Conservation (phyloP, 2,113 vertebrate species). For the Mystacornis crossleyi region DNA sequence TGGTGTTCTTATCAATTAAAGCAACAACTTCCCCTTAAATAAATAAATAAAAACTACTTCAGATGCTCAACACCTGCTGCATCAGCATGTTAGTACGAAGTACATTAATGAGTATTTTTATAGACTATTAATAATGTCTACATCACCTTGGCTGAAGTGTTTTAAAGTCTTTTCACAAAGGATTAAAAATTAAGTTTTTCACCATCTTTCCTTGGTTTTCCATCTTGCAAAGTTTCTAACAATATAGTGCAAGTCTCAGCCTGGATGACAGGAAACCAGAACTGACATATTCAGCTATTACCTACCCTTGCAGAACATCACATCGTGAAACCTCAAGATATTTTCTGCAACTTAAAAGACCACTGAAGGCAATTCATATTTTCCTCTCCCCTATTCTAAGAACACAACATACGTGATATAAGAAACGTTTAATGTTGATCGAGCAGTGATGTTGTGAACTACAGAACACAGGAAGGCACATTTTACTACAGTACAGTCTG, state of each 20-base stretch:
- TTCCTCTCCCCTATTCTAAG: neutral
- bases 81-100: neutral
- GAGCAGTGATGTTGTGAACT: neutral
- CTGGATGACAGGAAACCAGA: neutral
- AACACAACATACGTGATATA: accelerated
- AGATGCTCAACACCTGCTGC: neutral
- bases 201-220: neutral
- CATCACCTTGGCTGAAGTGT: neutral
- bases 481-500: neutral
- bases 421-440: neutral
- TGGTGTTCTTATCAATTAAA: neutral
- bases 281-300: neutral
- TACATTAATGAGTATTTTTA: neutral
- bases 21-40: neutral
- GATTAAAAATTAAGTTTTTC: neutral
- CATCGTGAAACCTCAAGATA: neutral
- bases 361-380: neutral
- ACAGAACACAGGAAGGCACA: accelerated
- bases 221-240: neutral
- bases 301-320: neutral
- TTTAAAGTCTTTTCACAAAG: neutral
- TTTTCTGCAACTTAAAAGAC: neutral
- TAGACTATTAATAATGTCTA: neutral
- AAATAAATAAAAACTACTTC: neutral
- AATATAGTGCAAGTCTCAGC: neutral